Conservation (phyloP, 2,888 invertebrate species). For the Caenorhabditis sp. region DNA sequence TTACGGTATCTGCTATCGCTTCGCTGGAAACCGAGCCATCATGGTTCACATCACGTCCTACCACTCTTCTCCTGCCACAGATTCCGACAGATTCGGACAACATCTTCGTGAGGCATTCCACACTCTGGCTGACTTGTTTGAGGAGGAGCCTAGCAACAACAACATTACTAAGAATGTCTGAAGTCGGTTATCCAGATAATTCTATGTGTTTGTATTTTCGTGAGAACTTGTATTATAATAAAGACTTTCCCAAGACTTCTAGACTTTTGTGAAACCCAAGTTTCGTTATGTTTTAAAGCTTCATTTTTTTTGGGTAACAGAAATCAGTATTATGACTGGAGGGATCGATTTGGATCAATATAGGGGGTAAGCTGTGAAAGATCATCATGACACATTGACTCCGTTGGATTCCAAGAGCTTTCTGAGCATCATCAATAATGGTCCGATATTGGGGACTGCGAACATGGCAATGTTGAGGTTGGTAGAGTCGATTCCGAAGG, state of each 20-base stretch:
- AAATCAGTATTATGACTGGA: slow-evolving; percentile 6
- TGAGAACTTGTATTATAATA: slow-evolving; percentile 5
- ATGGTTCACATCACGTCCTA: slow-evolving; percentile 74
- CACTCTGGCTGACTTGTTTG: slow-evolving; percentile 74
- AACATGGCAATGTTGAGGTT: slow-evolving; percentile 63
- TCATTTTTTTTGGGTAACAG: neutral
- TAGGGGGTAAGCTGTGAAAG: neutral
- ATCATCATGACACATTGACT: slow-evolving; percentile 32
- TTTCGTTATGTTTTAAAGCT: slow-evolving; percentile 9
- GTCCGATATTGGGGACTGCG: slow-evolving; percentile 52
- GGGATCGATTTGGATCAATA: slow-evolving; percentile 1
- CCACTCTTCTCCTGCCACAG: slow-evolving; percentile 74
- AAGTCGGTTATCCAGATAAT: neutral
- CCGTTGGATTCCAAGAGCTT: slow-evolving; percentile 47
- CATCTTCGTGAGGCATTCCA: slow-evolving; percentile 69
- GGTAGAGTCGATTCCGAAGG: slow-evolving; percentile 44
- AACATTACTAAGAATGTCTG: slow-evolving; percentile 9
- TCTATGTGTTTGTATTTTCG: slow-evolving; percentile 8
- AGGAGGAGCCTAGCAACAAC: slow-evolving; percentile 41
- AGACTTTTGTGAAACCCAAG: too few species aligned
- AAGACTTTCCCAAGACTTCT: neutral
- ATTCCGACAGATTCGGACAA: slow-evolving; percentile 72
- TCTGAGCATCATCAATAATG: slow-evolving; percentile 53
- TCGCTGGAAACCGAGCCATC: slow-evolving; percentile 78
- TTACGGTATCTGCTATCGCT: slow-evolving; percentile 80